Conservation (phyloP, 2,888 invertebrate species). For the Apomyelois bistriatella region DNA sequence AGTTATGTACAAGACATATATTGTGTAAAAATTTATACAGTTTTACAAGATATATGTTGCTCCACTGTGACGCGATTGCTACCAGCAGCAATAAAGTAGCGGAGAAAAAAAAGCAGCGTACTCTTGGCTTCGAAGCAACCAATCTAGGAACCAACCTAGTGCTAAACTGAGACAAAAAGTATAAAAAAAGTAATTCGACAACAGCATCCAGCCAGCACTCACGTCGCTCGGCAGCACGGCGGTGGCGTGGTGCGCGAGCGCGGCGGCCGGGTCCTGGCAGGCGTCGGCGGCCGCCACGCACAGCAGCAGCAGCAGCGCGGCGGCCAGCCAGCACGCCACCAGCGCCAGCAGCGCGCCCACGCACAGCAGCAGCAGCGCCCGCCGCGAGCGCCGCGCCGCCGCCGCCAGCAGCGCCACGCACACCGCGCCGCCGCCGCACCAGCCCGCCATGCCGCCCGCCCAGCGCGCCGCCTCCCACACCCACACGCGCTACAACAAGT, state of each 20-base stretch:
- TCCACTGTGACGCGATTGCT: too few species aligned
- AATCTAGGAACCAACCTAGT: too few species aligned
- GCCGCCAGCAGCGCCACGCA: constrained; percentile 94
- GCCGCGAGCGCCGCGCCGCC: constrained; percentile 91
- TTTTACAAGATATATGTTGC: too few species aligned
- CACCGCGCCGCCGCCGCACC: constrained; percentile 91
- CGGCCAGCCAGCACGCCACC: constrained; percentile 13
- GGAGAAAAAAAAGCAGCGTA: too few species aligned
- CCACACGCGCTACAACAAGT: constrained; percentile 81
- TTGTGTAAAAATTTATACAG: too few species aligned
- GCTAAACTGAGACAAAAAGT: too few species aligned
- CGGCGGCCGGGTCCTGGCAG: constrained; percentile 91
- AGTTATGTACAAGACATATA: too few species aligned
- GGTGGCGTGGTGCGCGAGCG: constrained; percentile 84
- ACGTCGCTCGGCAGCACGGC: constrained; percentile 79
- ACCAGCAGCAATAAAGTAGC: too few species aligned
- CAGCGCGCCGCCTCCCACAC: constrained; percentile 88
- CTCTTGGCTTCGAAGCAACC: too few species aligned
- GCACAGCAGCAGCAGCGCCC: constrained; percentile 84
- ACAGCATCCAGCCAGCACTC: constrained; percentile 29
- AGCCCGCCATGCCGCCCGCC: constrained; percentile 93
- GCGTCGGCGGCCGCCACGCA: constrained; percentile 92
- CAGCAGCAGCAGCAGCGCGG: constrained; percentile 89
- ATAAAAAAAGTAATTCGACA: too few species aligned
- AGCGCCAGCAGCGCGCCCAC: constrained; percentile 84